Evolutionary conservation across 2,888 invertebrate genomes (phyloP), one percentile per base, ranked within the genome.

Genomic region (Brachycybe producta): DNA sequence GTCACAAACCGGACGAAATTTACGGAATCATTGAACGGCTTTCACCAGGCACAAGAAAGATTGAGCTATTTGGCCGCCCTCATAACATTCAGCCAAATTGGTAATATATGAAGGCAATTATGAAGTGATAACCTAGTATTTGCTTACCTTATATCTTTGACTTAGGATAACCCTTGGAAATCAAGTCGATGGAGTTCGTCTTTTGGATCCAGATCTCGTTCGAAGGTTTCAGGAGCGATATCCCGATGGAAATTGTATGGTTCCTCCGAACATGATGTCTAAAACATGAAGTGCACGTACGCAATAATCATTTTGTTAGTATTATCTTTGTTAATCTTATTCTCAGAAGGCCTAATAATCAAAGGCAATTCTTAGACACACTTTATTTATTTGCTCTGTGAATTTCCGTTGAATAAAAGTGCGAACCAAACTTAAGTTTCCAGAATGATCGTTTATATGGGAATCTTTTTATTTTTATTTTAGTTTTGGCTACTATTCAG

Each of bases 71-170:
- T 65, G 97, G 97, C 0, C 72, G 97, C 50, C 92, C 92, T 0
- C 95, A 97, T 67, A 97, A 97, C 64, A 86, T 95, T 1, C 95
- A 97, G 66, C 95, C 94, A 0, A 97, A 97, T 65, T 97, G 95
- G 97, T 81, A 55, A 54, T 26, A 34, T 13, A 8, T 39, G 15
- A 46, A 19, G 3, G 19, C 36, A 38, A 28, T 48, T 8, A 17
- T 5, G 13, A 40, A 17, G 24, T 23, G 15, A 26, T 19, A 15
- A 3, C 19, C 27, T 43, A n/a, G 2, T 28, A 26, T 19, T 30
- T n/a, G n/a, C 5, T 1, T 11, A 17, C 21, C 30, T 43, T 13
- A 43, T 30, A 28, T 43, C 19, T 43, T 21, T n/a, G 7, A 15
- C 7, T 38, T 57, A 70, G 70, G 70, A 68, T 73, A 13, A 97